Evolutionary conservation across 2,888 invertebrate genomes (phyloP).

Genomic region (Ichneumoninae sp.): DNA sequence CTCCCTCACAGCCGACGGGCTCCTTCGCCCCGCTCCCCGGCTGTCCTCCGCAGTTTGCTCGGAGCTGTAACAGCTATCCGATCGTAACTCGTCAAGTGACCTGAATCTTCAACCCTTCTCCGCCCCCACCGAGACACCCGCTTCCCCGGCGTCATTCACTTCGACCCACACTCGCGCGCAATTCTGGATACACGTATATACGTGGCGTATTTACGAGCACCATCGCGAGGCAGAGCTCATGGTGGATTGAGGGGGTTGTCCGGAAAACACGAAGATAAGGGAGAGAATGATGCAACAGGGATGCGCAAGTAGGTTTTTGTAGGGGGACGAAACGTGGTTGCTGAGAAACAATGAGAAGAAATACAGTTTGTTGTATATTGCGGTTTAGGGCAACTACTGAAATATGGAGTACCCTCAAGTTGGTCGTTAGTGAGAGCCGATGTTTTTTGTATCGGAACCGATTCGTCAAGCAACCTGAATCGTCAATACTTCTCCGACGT

Average conservation of each 20-base stretch:
- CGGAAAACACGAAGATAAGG: constrained; percentile 14
- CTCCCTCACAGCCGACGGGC: constrained; percentile 27
- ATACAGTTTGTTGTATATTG: too few relatives aligned
- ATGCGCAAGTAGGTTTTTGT: neutral
- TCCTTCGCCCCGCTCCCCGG: neutral
- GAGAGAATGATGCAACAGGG: constrained; percentile 17
- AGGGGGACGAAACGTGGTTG: too few relatives aligned
- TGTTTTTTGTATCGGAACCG: too few relatives aligned
- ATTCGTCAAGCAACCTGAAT: constrained; percentile 23
- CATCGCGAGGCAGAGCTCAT: constrained; percentile 24
- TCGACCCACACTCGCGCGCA: neutral
- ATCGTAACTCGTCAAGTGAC: constrained; percentile 47
- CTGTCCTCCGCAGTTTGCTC: constrained; percentile 30
- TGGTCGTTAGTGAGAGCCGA: too few relatives aligned
- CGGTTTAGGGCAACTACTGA: too few relatives aligned
- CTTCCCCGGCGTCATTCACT: constrained; percentile 15
- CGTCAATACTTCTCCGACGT: constrained; percentile 13
- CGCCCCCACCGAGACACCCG: neutral
- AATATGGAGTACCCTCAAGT: too few relatives aligned
- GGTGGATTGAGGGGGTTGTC: constrained; percentile 9
- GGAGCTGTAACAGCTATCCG: constrained; percentile 32
- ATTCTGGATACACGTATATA: neutral
- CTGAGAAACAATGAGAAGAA: too few relatives aligned
- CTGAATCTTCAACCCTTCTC: constrained; percentile 35
- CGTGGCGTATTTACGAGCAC: constrained; percentile 25